These are phyloP conservation scores for Ptilonorhynchus violaceus DNA, from an alignment of 2,113 vertebrate genomes.

Conservation along the genomic window DNA sequence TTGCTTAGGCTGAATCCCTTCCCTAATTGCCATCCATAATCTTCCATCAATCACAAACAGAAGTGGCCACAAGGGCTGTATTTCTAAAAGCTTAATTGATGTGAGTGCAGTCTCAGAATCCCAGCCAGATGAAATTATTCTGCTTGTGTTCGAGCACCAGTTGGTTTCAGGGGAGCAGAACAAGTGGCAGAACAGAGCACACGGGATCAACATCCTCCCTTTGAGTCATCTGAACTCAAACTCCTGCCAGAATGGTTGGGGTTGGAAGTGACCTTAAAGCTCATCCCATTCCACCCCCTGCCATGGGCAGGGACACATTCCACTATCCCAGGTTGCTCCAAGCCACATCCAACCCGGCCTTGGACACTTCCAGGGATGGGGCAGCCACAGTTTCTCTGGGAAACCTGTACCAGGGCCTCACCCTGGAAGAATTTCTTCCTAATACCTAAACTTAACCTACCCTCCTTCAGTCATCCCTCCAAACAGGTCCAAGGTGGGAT, in stretches of 20 bases:
- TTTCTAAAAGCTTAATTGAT: not conserved
- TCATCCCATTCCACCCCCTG: not conserved
- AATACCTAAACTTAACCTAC: too few relatives aligned
- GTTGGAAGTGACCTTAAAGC: not conserved
- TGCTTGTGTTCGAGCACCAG: not conserved
- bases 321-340: rapidly evolving
- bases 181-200: rapidly evolving
- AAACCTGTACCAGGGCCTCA: not conserved
- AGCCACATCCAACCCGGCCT: not conserved
- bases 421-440: not conserved
- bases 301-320: not conserved
- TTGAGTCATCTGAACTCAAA: not conserved
- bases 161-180: not conserved
- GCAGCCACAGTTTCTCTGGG: not conserved
- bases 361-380: not conserved
- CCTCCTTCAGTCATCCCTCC: not conserved
- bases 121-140: not conserved
- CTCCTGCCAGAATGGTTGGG: not conserved
- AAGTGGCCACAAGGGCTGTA: not conserved
- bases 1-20: not conserved
- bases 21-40: not conserved
- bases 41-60: not conserved
- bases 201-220: not conserved
- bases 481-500: not conserved
- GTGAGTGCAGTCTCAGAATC: not conserved